Evolutionary conservation across 37 sponge, comb jelly and placozoan genomes (phyloP), one percentile per base, ranked within the genome.

Genomic region (Aplysina aerophoba): DNA sequence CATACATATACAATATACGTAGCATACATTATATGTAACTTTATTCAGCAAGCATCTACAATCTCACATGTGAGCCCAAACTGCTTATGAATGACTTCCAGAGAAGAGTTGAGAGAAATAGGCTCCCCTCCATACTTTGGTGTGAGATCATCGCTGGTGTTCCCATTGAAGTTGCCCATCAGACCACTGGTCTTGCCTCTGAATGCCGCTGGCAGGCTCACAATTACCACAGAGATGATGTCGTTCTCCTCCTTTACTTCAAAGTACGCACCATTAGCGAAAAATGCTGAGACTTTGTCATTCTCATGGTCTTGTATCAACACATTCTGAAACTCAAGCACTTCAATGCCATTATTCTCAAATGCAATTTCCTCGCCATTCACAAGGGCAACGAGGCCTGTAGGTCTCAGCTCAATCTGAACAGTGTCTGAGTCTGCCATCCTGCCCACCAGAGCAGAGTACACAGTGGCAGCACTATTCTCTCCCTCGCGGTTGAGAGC

Each of bases 31-130:
- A 28, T 31, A 16, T 63, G 64, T 63, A 81, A 65, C 15, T 63
- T 15, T 38, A 27, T 8, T 74, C 15, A 33, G 21, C 0, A 24
- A 24, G 17, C 35, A 71, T 20, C 62, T 59, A 65, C 11, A 4
- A 65, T 33, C 90, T 83, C 73, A 90, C 91, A 90, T 37, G 86
- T 83, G 56, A 87, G 19, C 83, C 91, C 91, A 82, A 90, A 90
- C n/a, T 54, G 27, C 12, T 82, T 13, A 75, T 90, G 87, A 20
- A 90, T 86, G 12, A 82, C 91, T 41, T 86, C 59, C 11, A 65
- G 31, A 31, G 83, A 35, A 35, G 87, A 61, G 36, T 82, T 74
- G 20, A 61, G 31, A 41, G 83, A 69, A 20, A 90, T 35, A 28
- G 84, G 90, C 15, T 14, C 30, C 5, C 0, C 60, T n/a, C 65